A percentile compares a stretch with the other conserved stretches of the same genome.
phyloP scores from a whole-genome alignment of 2,797 vertebrate genomes.

The Crenichthys baileyi region DNA sequence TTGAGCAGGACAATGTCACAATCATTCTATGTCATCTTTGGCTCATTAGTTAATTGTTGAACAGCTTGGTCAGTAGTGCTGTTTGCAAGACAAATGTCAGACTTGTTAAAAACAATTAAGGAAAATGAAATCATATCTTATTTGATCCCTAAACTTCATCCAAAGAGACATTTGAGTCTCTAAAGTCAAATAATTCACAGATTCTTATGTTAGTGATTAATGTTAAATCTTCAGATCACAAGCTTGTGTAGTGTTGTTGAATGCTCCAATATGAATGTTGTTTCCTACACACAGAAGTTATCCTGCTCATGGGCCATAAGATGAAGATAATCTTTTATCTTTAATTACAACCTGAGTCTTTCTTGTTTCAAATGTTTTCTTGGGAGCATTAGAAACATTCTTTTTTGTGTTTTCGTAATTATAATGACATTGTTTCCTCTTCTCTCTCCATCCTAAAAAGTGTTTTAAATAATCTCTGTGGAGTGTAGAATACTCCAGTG shows the following conservation, averaged over 20 bases:
- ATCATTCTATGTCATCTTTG: not conserved
- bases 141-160: not conserved
- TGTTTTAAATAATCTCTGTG: too few species aligned
- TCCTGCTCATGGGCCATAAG: not conserved
- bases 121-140: not conserved
- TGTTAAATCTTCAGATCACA: not conserved
- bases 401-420: not conserved
- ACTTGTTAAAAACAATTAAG: too few species aligned
- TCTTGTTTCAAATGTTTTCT: not conserved
- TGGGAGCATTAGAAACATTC: not conserved
- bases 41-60: not conserved
- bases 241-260: not conserved
- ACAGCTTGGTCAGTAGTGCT: not conserved
- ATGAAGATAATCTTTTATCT: not conserved
- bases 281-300: not conserved
- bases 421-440: not conserved
- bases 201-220: not conserved
- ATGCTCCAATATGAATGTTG: not conserved
- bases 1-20: not conserved
- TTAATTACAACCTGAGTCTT: not conserved
- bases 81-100: too few species aligned
- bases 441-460: too few species aligned
- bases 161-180: not conserved
- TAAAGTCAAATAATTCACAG: not conserved
- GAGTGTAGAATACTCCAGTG: too few species aligned